Evolutionary conservation across 2,888 invertebrate species (phyloP).

Genomic region (Lepidocyrtoides sp.): DNA sequence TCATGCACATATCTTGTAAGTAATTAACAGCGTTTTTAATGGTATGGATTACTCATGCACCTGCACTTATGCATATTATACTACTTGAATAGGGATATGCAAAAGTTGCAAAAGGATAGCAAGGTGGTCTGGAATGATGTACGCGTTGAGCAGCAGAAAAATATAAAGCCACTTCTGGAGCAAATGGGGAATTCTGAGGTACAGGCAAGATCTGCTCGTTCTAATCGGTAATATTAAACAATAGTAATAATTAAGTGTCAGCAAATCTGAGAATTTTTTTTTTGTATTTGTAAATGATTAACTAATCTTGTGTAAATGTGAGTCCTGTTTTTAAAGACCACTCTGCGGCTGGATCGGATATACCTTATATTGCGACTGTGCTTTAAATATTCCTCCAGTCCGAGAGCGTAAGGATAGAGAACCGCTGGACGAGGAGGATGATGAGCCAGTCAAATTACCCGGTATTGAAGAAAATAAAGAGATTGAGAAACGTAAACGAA

Average conservation of each 20-base stretch:
- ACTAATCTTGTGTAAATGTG: too few relatives aligned
- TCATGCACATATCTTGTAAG: conserved; percentile 56
- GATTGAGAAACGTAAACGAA: neutral
- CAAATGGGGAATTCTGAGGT: conserved; percentile 54
- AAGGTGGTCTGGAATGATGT: conserved; percentile 48
- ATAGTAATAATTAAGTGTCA: neutral
- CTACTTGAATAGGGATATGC: neutral
- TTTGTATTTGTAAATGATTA: too few relatives aligned
- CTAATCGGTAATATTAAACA: conserved; percentile 27
- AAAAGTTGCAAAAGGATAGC: neutral
- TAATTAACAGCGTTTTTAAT: neutral
- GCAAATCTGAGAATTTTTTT: neutral
- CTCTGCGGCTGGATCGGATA: conserved; percentile 61
- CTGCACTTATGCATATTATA: too few relatives aligned
- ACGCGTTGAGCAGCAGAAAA: conserved; percentile 54
- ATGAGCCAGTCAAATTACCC: neutral
- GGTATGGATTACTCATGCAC: neutral
- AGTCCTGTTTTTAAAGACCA: conserved; percentile 16
- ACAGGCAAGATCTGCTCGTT: conserved; percentile 39
- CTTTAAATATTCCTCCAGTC: neutral
- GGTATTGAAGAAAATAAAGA: conserved; percentile 25
- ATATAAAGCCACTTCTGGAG: neutral
- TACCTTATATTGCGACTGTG: conserved; percentile 15
- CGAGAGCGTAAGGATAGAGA: neutral
- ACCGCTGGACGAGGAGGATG: conserved; percentile 18